phyloP scores from a whole-genome alignment of 2,797 vertebrate genomes.

The Mus spretus region DNA sequence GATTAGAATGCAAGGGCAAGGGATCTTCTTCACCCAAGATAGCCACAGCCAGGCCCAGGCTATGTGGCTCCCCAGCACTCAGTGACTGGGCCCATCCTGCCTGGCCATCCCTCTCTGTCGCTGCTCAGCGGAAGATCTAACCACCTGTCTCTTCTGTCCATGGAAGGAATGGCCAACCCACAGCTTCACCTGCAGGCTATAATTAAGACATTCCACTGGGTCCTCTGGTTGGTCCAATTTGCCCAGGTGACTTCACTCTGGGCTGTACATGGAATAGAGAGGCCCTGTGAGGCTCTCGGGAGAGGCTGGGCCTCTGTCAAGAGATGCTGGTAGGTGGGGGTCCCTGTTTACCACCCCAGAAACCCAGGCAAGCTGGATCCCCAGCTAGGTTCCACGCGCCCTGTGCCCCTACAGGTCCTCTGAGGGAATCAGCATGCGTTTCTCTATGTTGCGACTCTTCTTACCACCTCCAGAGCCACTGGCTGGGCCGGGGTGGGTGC shows the following conservation, averaged over 20 bases:
- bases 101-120: background rate
- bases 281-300: background rate
- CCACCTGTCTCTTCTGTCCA: background rate
- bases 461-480: slow-evolving; percentile 76
- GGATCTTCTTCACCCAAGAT: background rate
- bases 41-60: background rate
- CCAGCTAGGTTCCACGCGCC: background rate
- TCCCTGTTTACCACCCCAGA: background rate
- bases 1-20: background rate
- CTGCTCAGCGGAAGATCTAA: background rate
- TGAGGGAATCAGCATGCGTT: slow-evolving; percentile 94
- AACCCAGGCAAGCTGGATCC: background rate
- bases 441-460: slow-evolving; percentile 93
- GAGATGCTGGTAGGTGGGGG: background rate
- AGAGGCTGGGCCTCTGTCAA: slow-evolving; percentile 35
- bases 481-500: background rate
- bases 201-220: background rate
- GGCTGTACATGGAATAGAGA: rapidly evolving
- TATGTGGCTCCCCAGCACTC: background rate
- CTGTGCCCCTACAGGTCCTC: slow-evolving; percentile 92
- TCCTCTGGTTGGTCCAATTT: background rate
- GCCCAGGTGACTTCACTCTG: background rate
- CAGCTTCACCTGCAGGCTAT: background rate
- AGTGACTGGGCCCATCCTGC: background rate
- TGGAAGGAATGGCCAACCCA: no score